Evolutionary conservation across 2,797 vertebrate genomes (phyloP).

Genomic region (Sparidentex hasta): DNA sequence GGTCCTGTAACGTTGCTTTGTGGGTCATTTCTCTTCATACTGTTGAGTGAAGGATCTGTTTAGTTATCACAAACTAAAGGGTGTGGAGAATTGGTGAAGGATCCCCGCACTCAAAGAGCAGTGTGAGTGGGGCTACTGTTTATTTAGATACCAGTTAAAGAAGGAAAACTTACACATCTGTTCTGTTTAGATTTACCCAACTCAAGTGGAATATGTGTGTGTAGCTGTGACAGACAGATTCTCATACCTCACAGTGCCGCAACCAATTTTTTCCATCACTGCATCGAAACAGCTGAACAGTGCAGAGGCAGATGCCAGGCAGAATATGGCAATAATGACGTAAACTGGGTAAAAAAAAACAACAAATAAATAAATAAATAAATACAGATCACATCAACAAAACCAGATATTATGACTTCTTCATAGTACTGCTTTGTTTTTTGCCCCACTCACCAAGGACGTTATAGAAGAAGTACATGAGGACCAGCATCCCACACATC

Average conservation of each 20-base stretch:
- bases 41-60: no score
- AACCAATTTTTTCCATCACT: slow-evolving; percentile 87
- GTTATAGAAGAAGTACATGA: slow-evolving; percentile 97
- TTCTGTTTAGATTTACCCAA: neutral
- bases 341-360: slow-evolving; percentile 88
- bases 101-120: no score
- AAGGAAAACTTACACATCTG: neutral
- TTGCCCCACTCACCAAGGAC: slow-evolving; percentile 88
- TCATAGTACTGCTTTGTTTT: neutral
- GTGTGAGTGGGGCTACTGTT: no score
- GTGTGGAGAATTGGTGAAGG: no score
- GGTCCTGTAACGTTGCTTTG: no score
- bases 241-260: slow-evolving; percentile 87
- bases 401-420: neutral
- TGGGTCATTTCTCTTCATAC: no score
- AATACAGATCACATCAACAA: neutral
- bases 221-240: neutral
- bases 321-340: slow-evolving; percentile 94
- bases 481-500: slow-evolving; percentile 94
- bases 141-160: neutral
- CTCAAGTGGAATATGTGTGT: neutral
- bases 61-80: no score
- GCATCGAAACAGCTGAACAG: slow-evolving; percentile 93
- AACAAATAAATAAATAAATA: no score
- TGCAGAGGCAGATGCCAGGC: slow-evolving; percentile 92